These are phyloP conservation scores for Ctenopoma kingsleyae DNA, from an alignment of 2,797 vertebrate genomes.

Conservation along the genomic window DNA sequence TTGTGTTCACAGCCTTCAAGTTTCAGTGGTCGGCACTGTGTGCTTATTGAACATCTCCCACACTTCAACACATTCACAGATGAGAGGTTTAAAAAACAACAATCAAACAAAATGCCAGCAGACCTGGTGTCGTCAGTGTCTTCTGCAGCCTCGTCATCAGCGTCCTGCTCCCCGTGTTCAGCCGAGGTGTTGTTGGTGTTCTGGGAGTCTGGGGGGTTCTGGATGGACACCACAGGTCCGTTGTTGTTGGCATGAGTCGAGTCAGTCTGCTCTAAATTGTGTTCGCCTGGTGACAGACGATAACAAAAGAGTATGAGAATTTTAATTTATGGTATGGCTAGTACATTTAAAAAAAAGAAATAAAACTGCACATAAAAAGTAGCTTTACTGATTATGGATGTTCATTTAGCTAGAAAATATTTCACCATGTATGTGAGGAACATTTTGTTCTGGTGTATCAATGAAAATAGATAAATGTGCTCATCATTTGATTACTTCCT, in stretches of 20 bases:
- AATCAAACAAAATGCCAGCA: not conserved
- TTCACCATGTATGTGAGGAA: not conserved
- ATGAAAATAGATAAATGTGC: not conserved
- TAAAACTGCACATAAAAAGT: not conserved
- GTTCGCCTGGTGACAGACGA: conserved; percentile 76
- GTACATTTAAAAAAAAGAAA: not conserved
- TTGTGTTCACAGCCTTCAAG: not conserved
- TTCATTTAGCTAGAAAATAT: not conserved
- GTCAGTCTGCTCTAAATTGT: conserved; percentile 68
- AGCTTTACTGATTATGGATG: not conserved
- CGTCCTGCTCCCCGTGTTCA: conserved; percentile 91
- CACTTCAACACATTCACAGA: not conserved
- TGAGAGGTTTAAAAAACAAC: not conserved
- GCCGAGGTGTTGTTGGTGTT: conserved; percentile 65
- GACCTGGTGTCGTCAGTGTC: conserved; percentile 94
- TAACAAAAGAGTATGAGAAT: not conserved
- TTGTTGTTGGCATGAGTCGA: conserved; percentile 76
- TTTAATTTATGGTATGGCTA: not conserved
- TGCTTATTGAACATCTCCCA: not conserved
- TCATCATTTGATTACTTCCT: not conserved
- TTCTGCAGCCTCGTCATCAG: conserved; percentile 92
- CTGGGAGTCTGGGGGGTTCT: conserved; percentile 48
- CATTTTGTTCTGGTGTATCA: not conserved
- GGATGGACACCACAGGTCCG: conserved; percentile 71
- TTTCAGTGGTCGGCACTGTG: no score